phyloP scores from a whole-genome alignment of 2,888 invertebrate genomes.

The Imbricaverruca yamaguchii region DNA sequence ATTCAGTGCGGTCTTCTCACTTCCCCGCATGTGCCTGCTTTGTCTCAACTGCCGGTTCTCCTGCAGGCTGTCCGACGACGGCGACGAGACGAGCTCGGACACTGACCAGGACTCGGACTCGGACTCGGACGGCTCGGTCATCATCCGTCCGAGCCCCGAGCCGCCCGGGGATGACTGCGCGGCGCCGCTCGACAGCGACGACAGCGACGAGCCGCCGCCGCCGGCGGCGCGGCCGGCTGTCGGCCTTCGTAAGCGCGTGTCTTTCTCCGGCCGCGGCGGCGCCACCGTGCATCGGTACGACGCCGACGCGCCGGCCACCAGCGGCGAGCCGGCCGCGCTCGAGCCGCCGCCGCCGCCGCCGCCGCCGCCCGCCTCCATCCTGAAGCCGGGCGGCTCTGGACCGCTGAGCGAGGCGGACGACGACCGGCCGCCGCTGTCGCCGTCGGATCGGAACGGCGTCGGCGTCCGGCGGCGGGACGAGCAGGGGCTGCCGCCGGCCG shows the following conservation, averaged over 20 bases:
- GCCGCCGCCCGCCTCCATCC: background rate
- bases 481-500: background rate
- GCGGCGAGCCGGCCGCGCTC: background rate
- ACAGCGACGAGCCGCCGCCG: background rate
- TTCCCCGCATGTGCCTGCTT: too few relatives aligned
- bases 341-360: background rate
- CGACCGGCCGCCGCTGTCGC: background rate
- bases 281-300: background rate
- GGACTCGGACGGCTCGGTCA: slow-evolving; percentile 1
- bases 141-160: slow-evolving; percentile 1
- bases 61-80: background rate
- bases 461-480: background rate
- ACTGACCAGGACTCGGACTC: background rate
- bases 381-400: background rate
- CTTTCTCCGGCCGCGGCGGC: background rate
- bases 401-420: background rate
- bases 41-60: background rate
- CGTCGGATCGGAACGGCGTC: background rate
- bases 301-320: background rate
- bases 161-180: background rate
- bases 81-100: background rate
- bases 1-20: too few relatives aligned
- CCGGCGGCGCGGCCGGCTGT: background rate
- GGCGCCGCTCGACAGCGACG: background rate
- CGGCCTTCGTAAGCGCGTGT: background rate